Conservation (phyloP, 1,140 invertebrate species). For the Drosophila pseudoobscura region DNA sequence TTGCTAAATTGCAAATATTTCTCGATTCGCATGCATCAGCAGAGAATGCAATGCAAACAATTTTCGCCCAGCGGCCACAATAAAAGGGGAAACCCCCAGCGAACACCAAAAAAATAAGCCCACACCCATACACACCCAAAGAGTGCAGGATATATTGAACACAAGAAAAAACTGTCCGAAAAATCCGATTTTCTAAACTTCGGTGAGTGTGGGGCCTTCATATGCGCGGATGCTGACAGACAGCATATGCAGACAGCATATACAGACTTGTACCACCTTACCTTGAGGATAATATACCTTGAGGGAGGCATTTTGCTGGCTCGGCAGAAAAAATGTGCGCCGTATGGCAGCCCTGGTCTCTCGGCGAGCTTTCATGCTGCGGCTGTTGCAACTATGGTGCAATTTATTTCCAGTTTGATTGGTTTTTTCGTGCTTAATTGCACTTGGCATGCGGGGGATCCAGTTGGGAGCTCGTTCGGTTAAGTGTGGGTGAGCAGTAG, state of each 20-base stretch:
- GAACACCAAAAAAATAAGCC: slow-evolving; percentile 31
- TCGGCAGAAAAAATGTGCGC: slow-evolving; percentile 42
- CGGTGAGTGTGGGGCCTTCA: neutral
- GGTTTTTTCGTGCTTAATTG: slow-evolving; percentile 72
- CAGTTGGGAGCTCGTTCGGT: slow-evolving; percentile 10
- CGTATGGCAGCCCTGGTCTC: slow-evolving; percentile 46
- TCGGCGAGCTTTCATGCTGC: slow-evolving; percentile 2
- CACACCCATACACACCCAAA: neutral
- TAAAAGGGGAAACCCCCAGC: slow-evolving; percentile 37
- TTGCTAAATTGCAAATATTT: slow-evolving; percentile 82
- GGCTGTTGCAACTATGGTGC: slow-evolving; percentile 51
- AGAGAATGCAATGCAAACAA: slow-evolving; percentile 73
- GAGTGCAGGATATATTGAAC: neutral
- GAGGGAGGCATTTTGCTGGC: slow-evolving; percentile 30
- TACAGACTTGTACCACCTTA: slow-evolving; percentile 5
- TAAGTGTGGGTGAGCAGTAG: neutral
- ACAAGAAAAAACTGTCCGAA: no score
- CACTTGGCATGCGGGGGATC: slow-evolving; percentile 41
- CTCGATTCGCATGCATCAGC: slow-evolving; percentile 80
- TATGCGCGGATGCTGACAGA: neutral
- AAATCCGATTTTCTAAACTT: no score
- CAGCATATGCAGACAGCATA: slow-evolving; percentile 2
- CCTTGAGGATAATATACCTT: neutral
- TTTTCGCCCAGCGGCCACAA: slow-evolving; percentile 68
- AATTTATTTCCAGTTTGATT: slow-evolving; percentile 78